These are phyloP conservation scores for Temnothorax longispinosus DNA, from an alignment of 1,140 invertebrate genomes.

Conservation along the genomic window DNA sequence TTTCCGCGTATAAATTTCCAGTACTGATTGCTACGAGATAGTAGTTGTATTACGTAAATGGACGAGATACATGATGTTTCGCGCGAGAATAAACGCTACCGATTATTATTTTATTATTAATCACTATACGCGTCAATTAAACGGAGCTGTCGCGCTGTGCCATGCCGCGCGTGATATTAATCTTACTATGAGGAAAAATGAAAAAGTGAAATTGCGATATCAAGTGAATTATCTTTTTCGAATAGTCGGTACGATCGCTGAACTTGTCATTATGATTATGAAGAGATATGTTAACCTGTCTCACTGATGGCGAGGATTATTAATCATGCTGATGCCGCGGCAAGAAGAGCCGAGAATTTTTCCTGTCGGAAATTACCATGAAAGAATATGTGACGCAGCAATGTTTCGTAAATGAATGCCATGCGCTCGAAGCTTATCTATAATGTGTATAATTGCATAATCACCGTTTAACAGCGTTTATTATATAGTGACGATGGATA, in stretches of 20 bases:
- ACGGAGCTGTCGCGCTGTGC: not conserved
- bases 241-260: constrained; percentile 7
- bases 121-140: not conserved
- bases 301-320: constrained; percentile 24
- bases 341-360: not conserved
- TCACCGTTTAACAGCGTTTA: not conserved
- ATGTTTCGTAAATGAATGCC: constrained; percentile 25
- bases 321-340: constrained; percentile 5
- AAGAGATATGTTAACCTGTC: constrained; percentile 14
- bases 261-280: constrained; percentile 52
- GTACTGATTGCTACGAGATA: not conserved
- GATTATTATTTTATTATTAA: constrained; percentile 49
- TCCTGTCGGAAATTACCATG: constrained; percentile 38
- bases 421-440: not conserved
- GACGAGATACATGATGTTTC: not conserved
- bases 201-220: constrained; percentile 34
- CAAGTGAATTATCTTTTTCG: constrained; percentile 41
- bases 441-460: constrained; percentile 23
- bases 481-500: not conserved
- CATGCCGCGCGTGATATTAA: constrained; percentile 29
- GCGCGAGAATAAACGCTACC: not conserved
- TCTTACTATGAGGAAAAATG: constrained; percentile 12
- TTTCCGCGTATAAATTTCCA: not conserved
- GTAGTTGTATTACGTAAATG: not conserved
- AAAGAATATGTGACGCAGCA: constrained; percentile 37